Evolutionary conservation across 1,140 invertebrate species (phyloP).

Genomic region (Panulirus ornatus): DNA sequence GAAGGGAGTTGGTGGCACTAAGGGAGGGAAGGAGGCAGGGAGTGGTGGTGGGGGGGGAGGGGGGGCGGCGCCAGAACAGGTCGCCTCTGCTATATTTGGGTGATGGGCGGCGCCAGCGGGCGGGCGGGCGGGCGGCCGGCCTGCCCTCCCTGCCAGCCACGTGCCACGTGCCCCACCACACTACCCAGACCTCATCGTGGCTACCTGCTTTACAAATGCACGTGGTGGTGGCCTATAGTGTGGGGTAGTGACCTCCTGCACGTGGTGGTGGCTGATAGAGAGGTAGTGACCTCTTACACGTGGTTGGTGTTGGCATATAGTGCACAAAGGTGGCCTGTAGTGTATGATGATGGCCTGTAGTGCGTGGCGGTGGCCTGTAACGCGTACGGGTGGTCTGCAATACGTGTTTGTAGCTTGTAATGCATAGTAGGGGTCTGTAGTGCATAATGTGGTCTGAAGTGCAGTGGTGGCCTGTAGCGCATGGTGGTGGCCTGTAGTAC

Average conservation of each 20-base stretch:
- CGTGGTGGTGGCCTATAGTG: no score
- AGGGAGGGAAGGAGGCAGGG: background rate
- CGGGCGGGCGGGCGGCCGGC: background rate
- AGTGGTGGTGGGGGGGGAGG: background rate
- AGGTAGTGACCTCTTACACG: background rate
- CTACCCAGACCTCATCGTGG: background rate
- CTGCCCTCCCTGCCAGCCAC: background rate
- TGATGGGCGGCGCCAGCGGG: slow-evolving; percentile 33
- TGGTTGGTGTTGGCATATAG: no score
- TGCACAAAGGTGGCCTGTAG: no score
- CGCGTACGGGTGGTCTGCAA: no score
- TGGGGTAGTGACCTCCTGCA: no score
- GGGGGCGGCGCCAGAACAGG: slow-evolving; percentile 10
- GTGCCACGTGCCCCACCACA: background rate
- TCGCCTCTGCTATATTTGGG: slow-evolving; percentile 49
- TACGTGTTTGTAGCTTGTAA: no score
- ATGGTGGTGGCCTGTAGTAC: no score
- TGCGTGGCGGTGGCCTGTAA: no score
- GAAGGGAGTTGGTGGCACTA: background rate
- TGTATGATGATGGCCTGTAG: no score
- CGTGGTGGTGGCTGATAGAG: background rate
- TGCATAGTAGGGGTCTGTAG: no score
- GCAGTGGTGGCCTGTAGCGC: no score
- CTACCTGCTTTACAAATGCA: background rate
- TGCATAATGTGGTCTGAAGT: no score